Evolutionary conservation across 2,797 vertebrate genomes (phyloP).

Genomic region (Malurus leucopterus): DNA sequence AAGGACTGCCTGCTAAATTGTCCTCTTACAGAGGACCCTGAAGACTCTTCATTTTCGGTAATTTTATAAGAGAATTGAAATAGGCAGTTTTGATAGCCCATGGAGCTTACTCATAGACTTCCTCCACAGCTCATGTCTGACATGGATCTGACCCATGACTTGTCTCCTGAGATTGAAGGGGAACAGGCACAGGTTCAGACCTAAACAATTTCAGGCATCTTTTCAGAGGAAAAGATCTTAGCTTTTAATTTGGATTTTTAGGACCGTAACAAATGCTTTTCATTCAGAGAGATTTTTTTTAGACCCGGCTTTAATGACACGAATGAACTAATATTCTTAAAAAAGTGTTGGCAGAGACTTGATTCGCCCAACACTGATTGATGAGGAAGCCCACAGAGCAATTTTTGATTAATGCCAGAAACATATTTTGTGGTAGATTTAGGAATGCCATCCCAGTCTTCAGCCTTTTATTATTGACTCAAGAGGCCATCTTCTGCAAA

Average conservation of each 20-base stretch:
- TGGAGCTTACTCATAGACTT: background rate
- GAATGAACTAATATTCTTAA: background rate
- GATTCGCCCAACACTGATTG: background rate
- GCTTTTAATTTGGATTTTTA: background rate
- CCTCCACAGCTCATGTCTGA: background rate
- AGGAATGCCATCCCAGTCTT: constrained; percentile 32
- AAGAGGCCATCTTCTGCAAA: constrained; percentile 45
- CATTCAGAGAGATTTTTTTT: background rate
- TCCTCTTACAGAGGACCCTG: background rate
- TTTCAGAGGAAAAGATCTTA: background rate
- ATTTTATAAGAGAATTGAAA: constrained; percentile 19
- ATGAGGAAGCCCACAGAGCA: constrained; percentile 1
- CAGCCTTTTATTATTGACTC: constrained; percentile 21
- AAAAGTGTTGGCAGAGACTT: background rate
- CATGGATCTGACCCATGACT: background rate
- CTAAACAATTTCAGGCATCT: background rate
- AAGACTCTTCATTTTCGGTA: constrained; percentile 25
- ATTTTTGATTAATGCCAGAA: constrained; percentile 16
- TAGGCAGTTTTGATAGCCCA: background rate
- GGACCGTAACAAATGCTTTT: background rate
- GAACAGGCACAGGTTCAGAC: background rate
- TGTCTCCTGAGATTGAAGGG: background rate
- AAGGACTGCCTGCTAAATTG: constrained; percentile 18
- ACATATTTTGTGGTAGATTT: constrained; percentile 28
- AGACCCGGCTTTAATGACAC: background rate